Conservation (phyloP, 2,888 invertebrate species). For the Aphidius colemani region DNA sequence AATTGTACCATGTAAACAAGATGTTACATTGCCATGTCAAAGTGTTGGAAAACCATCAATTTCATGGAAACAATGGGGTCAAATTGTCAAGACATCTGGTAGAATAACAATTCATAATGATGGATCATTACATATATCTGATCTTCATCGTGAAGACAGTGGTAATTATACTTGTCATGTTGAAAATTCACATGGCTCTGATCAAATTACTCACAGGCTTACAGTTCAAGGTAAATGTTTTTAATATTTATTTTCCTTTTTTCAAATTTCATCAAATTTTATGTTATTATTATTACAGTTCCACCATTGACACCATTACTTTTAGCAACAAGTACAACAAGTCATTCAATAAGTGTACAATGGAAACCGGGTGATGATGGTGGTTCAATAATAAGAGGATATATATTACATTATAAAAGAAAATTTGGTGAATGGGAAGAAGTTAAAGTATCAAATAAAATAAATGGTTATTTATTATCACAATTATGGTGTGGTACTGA, state of each 20-base stretch:
- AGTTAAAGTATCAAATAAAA: conserved; percentile 81
- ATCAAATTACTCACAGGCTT: conserved; percentile 79
- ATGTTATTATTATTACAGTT: conserved; percentile 64
- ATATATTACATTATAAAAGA: conserved; percentile 87
- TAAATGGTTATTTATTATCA: conserved; percentile 77
- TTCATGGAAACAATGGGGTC: conserved; percentile 80
- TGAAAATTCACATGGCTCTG: conserved; percentile 81
- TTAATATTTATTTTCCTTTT: conserved; percentile 1
- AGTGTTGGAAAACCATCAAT: conserved; percentile 82
- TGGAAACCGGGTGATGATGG: conserved; percentile 85
- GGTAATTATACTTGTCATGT: conserved; percentile 90
- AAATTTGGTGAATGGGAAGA: conserved; percentile 93
- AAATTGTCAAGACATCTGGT: conserved; percentile 72
- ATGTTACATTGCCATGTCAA: conserved; percentile 80
- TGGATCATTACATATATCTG: conserved; percentile 77
- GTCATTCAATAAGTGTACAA: conserved; percentile 79
- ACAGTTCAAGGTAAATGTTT: conserved; percentile 61
- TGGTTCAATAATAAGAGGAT: conserved; percentile 69
- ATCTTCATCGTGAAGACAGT: conserved; percentile 79
- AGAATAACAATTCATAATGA: conserved; percentile 69
- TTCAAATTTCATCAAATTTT: too few species aligned
- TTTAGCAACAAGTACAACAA: conserved; percentile 80
- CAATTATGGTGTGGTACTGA: conserved; percentile 87
- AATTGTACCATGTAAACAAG: conserved; percentile 80
- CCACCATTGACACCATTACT: conserved; percentile 86